Evolutionary conservation across 1,140 invertebrate genomes (phyloP), one percentile per base, ranked within the genome.

Genomic region (Drosophila kepulauana): DNA sequence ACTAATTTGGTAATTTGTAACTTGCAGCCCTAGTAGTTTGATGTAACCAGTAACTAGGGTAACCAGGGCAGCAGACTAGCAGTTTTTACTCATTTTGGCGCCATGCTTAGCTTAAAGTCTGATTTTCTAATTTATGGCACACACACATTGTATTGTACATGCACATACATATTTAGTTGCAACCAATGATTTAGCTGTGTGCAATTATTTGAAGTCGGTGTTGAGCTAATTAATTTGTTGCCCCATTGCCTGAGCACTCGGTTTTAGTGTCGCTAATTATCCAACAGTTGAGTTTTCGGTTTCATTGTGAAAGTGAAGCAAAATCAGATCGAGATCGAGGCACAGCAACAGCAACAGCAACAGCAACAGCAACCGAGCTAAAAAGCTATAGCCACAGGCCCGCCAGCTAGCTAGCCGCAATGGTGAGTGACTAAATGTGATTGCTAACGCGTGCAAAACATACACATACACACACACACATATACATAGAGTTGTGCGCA

Each of bases 211-310:
- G 43, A 48, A 62, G 57, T 52, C 58, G 68, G 48, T 54, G 75
- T 49, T 73, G 75, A 65, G 70, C 45, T 78, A 80, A 80, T 80
- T 80, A 70, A 80, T 78, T 80, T 80, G 64, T 80, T 80, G 69
- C 78, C 57, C 69, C 75, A 80, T 80, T 78, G 64, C 43, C 48
- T 74, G 62, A 79, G 57, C 48, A 64, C 38, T 58, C 46, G 64
- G 68, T 66, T 72, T 78, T 68, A 79, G 75, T 80, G 78, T 80
- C 78, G 75, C 78, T 77, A 79, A 79, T 79, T 79, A 77, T 77
- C 74, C 64, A 73, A 71, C 69, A 74, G 68, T 69, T 73, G 67
- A 79, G 67, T 79, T 64, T 80, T 78, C 65, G 70, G 78, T 78
- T 74, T 69, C 75, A 69, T 80, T 80, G 78, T 80, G 78, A 80